Conservation (phyloP, 2,888 invertebrate species). For the Nomada flava region DNA sequence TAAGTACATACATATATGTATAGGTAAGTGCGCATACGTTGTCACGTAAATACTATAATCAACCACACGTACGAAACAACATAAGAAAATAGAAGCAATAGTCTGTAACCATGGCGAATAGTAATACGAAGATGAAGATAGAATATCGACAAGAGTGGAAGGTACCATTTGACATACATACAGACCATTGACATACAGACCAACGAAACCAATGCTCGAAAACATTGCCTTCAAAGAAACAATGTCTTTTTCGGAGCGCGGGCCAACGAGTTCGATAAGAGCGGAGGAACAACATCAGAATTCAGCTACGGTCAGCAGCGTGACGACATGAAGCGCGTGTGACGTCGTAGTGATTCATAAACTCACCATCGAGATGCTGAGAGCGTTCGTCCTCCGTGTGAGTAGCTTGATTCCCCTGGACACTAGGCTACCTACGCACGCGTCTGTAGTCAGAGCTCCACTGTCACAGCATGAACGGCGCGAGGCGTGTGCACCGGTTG, state of each 20-base stretch:
- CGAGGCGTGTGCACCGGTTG: conserved; percentile 37
- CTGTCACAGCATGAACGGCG: conserved; percentile 37
- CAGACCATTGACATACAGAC: too few species aligned
- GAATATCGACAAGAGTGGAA: not conserved
- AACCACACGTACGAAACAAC: too few species aligned
- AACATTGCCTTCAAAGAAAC: not conserved
- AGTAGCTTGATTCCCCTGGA: conserved; percentile 31
- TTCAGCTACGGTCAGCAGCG: not conserved
- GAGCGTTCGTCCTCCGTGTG: conserved; percentile 43
- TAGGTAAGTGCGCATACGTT: too few species aligned
- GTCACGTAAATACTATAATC: not conserved
- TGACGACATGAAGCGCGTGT: conserved; percentile 21
- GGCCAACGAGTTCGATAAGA: not conserved
- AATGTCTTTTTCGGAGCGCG: not conserved
- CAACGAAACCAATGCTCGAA: not conserved
- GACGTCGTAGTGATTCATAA: conserved; percentile 42
- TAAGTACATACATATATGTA: too few species aligned
- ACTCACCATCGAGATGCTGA: conserved; percentile 64
- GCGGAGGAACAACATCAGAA: not conserved
- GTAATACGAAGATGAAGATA: not conserved
- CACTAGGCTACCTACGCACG: conserved; percentile 29
- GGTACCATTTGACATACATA: not conserved
- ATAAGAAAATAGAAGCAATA: not conserved
- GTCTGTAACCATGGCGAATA: not conserved
- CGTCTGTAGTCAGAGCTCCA: conserved; percentile 20